Evolutionary conservation across 2,888 invertebrate genomes (phyloP), one percentile per base, ranked within the genome.

Genomic region (Tupiocoris notatus): DNA sequence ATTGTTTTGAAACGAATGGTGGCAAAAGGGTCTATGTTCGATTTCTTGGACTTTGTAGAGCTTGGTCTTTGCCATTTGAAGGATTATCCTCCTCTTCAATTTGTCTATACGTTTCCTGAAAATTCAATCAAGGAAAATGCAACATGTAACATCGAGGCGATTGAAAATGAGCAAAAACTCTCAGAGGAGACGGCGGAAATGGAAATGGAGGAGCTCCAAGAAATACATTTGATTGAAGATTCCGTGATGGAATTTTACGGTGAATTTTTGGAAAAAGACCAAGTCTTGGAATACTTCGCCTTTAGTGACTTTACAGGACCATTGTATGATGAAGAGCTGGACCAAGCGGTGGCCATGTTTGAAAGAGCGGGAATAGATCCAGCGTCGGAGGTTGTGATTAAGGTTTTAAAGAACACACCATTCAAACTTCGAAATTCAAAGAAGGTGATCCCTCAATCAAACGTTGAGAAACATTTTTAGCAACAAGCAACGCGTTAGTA

Each of bases 241-340:
- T 7, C 6, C 12, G 3, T 12, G 39, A 39, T 39, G 3, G 39
- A 12, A 39, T 3, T 12, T 39, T 7, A 12, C 6, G 39, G 39
- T 12, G 39, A 39, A 7, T n/a, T n/a, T n/a, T n/a, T n/a, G n/a
- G n/a, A n/a, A n/a, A n/a, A 3, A n/a, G 20, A 54, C 1, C 20
- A 54, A 12, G 54, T 73, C 7, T 22, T 62, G 6, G 73, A 73
- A 62, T 73, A 22, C 39, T 73, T 57, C 54, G 73, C 73, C 62
- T 73, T 73, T 54, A 73, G 73, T n/a, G 73, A 73, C 17, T 21
- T 73, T 18, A 17, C 17, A 16, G 63, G 63, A 39, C n/a, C 58
- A 6, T 18, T 73, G 2, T 23, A 25, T 21, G 73, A 73, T n/a
- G 63, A 73, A 62, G 73, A 73, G 21, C 21, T 73, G 20, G 63